phyloP scores from a whole-genome alignment of 2,888 invertebrate species.

The Platycheirus albimanus region DNA sequence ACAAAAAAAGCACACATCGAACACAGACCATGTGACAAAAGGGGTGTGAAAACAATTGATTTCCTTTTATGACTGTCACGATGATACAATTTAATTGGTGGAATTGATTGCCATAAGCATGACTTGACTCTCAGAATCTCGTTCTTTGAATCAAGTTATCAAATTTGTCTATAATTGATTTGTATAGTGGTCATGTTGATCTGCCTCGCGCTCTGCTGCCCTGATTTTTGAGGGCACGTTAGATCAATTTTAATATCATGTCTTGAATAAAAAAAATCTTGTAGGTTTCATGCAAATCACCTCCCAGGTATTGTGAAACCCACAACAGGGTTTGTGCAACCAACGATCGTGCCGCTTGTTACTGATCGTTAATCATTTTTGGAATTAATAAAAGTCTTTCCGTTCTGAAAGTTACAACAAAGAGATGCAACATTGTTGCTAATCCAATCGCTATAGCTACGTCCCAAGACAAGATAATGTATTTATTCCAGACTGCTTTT shows the following conservation, averaged over 20 bases:
- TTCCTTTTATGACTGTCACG: slow-evolving; percentile 15
- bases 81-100: slow-evolving; percentile 7
- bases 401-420: slow-evolving; percentile 20
- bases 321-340: slow-evolving; percentile 41
- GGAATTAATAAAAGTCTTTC: slow-evolving; percentile 6
- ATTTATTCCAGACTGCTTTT: slow-evolving; percentile 28
- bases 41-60: slow-evolving; percentile 26
- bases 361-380: slow-evolving; percentile 62
- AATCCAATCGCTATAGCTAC: neutral
- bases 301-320: slow-evolving; percentile 45
- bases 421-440: slow-evolving; percentile 55
- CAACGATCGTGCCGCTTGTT: slow-evolving; percentile 58
- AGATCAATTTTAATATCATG: neutral
- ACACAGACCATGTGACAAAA: neutral
- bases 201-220: too few species aligned
- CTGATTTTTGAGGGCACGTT: slow-evolving; percentile 13
- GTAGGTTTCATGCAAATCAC: slow-evolving; percentile 29
- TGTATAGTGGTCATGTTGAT: neutral
- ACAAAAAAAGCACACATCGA: neutral
- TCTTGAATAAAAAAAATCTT: neutral
- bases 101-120: neutral
- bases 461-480: slow-evolving; percentile 1
- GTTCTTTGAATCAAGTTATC: neutral
- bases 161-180: slow-evolving; percentile 6
- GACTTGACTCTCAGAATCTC: neutral